Evolutionary conservation across 2,113 vertebrate species (phyloP).

Genomic region (Conger conger): DNA sequence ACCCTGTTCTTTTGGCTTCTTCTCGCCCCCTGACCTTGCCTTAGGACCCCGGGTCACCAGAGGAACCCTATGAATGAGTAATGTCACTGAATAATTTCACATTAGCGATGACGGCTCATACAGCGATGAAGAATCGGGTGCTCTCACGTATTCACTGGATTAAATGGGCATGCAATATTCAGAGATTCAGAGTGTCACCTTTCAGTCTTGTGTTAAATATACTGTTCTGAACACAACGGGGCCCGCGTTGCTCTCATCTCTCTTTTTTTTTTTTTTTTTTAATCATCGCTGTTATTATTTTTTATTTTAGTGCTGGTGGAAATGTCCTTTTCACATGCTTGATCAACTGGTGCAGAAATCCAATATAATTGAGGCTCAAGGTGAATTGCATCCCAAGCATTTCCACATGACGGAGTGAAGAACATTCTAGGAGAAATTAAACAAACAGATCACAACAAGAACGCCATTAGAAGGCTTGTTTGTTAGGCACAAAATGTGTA

Average conservation of each 20-base stretch:
- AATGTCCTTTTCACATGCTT: conserved; percentile 88
- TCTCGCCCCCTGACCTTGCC: conserved; percentile 67
- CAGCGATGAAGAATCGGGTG: background rate
- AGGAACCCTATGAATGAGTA: conserved; percentile 44
- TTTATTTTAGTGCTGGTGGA: conserved; percentile 77
- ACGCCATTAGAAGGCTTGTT: conserved; percentile 78
- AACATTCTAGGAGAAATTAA: conserved; percentile 73
- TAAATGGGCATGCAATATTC: conserved; percentile 58
- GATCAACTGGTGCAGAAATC: conserved; percentile 95
- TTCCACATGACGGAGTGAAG: conserved; percentile 63
- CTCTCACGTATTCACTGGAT: conserved; percentile 55
- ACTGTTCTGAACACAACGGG: conserved; percentile 53
- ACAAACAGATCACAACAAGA: conserved; percentile 78
- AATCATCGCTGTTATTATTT: conserved; percentile 79
- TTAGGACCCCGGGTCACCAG: conserved; percentile 62
- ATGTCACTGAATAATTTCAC: conserved; percentile 61
- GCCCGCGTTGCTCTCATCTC: conserved; percentile 67
- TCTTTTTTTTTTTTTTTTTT: conserved; percentile 61
- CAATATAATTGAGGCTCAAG: conserved; percentile 85
- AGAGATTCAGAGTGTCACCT: conserved; percentile 51
- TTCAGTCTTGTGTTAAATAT: conserved; percentile 64
- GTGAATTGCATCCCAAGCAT: conserved; percentile 80
- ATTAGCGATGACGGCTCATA: conserved; percentile 55
- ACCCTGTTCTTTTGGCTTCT: conserved; percentile 49
- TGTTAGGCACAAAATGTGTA: conserved; percentile 80